Evolutionary conservation across 1,140 invertebrate genomes (phyloP).

Genomic region (Leptoteleia sp.): DNA sequence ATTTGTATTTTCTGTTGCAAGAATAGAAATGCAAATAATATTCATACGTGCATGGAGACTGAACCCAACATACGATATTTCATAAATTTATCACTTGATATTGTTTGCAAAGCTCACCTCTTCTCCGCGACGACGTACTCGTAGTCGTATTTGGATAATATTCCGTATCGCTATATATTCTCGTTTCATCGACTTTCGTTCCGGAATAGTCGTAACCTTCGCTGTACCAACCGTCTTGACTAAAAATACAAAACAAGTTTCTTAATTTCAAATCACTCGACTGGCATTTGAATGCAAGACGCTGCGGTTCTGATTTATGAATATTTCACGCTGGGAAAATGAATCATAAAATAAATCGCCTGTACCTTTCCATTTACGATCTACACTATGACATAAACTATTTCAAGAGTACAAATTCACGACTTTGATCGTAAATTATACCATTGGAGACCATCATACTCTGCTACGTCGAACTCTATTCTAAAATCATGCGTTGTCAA

Average conservation of each 20-base stretch:
- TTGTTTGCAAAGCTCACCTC: slow-evolving; percentile 67
- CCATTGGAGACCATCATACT: not conserved
- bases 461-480: not conserved
- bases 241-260: slow-evolving; percentile 71
- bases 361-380: slow-evolving; percentile 14
- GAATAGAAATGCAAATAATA: too few species aligned
- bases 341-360: slow-evolving; percentile 44
- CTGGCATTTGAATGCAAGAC: slow-evolving; percentile 6
- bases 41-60: too few species aligned
- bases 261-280: slow-evolving; percentile 44
- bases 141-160: slow-evolving; percentile 78
- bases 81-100: slow-evolving; percentile 13
- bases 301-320: slow-evolving; percentile 22
- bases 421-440: slow-evolving; percentile 9
- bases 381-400: slow-evolving; percentile 8
- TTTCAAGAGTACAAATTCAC: not conserved
- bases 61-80: too few species aligned
- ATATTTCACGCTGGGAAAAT: slow-evolving; percentile 20
- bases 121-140: slow-evolving; percentile 74
- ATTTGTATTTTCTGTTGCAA: too few species aligned
- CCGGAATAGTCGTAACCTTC: slow-evolving; percentile 79
- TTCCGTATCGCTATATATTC: slow-evolving; percentile 80
- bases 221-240: slow-evolving; percentile 81
- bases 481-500: slow-evolving; percentile 3
- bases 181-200: slow-evolving; percentile 76